phyloP scores from a whole-genome alignment of 2,113 vertebrate species.

The Synodontis membranacea region DNA sequence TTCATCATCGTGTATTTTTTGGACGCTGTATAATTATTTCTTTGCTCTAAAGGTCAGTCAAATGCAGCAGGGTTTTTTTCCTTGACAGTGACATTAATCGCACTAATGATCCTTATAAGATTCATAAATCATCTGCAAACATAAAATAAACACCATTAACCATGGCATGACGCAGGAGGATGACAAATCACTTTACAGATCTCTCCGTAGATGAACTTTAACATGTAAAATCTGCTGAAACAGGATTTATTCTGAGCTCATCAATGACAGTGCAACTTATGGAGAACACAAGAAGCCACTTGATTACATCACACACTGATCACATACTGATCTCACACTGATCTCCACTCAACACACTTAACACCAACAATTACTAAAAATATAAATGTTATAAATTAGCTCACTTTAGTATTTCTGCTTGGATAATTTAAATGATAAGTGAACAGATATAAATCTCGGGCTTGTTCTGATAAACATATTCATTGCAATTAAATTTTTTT shows the following conservation, averaged over 20 bases:
- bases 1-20: background rate
- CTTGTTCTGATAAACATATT: too few relatives aligned
- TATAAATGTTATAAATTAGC: too few relatives aligned
- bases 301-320: background rate
- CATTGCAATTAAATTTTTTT: too few relatives aligned
- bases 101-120: slow-evolving; percentile 23
- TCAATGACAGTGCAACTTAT: too few relatives aligned
- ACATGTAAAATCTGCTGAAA: background rate
- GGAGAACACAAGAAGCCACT: background rate
- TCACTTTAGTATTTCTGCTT: background rate
- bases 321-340: background rate
- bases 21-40: slow-evolving; percentile 1
- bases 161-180: background rate
- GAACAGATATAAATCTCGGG: background rate
- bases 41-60: slow-evolving; percentile 26
- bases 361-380: background rate
- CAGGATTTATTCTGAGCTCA: background rate
- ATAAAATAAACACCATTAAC: slow-evolving; percentile 26
- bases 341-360: background rate
- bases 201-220: background rate
- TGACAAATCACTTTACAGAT: background rate
- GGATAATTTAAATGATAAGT: background rate
- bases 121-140: slow-evolving; percentile 29
- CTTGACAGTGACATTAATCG: slow-evolving; percentile 28
- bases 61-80: slow-evolving; percentile 9